Evolutionary conservation across 2,797 vertebrate genomes (phyloP).

Genomic region (Rhabdophis nuchalis): DNA sequence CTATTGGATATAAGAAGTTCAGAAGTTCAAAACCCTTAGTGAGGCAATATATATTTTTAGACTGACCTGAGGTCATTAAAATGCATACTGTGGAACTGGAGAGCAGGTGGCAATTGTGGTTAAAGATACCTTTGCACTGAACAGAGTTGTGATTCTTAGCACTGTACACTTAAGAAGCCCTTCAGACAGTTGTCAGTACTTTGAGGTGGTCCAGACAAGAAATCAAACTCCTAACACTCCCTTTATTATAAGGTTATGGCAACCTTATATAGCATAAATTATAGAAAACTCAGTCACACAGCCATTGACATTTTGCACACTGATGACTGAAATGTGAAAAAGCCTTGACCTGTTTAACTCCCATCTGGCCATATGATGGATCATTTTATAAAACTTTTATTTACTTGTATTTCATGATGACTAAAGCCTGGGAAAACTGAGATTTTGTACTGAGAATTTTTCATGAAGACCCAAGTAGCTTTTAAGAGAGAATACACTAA

Average conservation of each 20-base stretch:
- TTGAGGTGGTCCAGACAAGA: not conserved
- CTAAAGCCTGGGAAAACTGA: constrained; percentile 12
- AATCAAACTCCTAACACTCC: not conserved
- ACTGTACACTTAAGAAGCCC: not conserved
- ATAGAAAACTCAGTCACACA: not conserved
- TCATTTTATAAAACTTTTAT: constrained; percentile 28
- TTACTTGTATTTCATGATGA: constrained; percentile 18
- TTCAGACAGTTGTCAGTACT: not conserved
- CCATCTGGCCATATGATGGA: not conserved
- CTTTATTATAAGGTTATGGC: not conserved
- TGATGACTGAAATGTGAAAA: constrained; percentile 3
- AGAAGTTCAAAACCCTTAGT: not conserved
- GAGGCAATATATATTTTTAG: not conserved
- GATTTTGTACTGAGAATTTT: constrained; percentile 4
- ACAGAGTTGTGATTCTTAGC: not conserved
- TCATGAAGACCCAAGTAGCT: constrained; percentile 53
- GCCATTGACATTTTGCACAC: not conserved
- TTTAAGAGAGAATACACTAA: constrained; percentile 32
- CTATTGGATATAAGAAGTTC: not conserved
- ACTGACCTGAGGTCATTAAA: not conserved
- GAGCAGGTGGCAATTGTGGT: not conserved
- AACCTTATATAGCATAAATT: not conserved
- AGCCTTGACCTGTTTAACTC: not conserved
- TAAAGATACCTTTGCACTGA: not conserved
- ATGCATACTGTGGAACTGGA: not conserved